Conservation (phyloP, 1,140 invertebrate species). For the Micrasema longulum region DNA sequence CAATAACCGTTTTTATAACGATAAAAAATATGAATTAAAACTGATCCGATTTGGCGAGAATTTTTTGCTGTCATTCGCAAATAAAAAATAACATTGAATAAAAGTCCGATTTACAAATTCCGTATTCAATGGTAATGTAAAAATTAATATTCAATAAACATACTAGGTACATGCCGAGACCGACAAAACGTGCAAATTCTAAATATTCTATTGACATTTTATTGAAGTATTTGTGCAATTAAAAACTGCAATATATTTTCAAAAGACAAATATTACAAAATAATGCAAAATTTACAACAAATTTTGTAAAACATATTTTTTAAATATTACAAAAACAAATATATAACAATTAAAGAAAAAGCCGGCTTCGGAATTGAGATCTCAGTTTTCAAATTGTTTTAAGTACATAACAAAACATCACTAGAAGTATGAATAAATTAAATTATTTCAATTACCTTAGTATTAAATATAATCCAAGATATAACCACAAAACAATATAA, state of each 20-base stretch:
- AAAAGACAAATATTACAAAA: background rate
- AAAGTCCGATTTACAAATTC: too few species aligned
- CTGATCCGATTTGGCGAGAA: background rate
- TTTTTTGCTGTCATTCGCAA: background rate
- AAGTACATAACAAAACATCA: background rate
- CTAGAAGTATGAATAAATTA: conserved; percentile 12
- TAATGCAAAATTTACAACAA: background rate
- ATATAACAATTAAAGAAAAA: conserved; percentile 26
- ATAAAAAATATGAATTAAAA: conserved; percentile 25
- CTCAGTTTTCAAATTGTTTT: conserved; percentile 14
- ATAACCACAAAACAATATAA: conserved; percentile 42
- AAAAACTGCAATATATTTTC: too few species aligned
- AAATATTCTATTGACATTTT: conserved; percentile 10
- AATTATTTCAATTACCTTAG: conserved; percentile 37
- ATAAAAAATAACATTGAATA: background rate
- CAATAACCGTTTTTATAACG: conserved; percentile 13
- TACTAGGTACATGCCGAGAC: background rate
- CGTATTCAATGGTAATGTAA: too few species aligned
- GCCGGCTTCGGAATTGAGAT: conserved; percentile 26
- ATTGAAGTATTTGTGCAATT: background rate
- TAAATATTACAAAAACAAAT: conserved; percentile 49
- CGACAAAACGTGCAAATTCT: conserved; percentile 39
- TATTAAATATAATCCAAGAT: conserved; percentile 44
- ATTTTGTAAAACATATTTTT: background rate
- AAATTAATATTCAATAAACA: too few species aligned